Conservation (phyloP, 2,797 vertebrate genomes). For the Poeciliopsis infans region DNA sequence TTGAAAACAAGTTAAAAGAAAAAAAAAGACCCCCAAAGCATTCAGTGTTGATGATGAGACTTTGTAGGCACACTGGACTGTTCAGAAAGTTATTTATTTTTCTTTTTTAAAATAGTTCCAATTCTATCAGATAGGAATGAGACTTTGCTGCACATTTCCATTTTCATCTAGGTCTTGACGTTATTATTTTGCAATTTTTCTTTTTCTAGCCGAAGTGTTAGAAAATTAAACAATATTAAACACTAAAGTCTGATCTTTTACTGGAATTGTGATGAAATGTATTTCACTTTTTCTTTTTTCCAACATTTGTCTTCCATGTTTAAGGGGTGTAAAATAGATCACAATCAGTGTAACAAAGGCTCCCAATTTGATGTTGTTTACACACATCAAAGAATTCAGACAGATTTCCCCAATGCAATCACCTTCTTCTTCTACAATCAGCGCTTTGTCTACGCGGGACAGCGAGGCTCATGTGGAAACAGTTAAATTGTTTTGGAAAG, state of each 20-base stretch:
- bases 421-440: neutral
- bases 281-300: neutral
- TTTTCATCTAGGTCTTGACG: too few relatives aligned
- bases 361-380: neutral
- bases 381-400: neutral
- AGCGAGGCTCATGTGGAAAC: neutral
- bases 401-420: slow-evolving; percentile 1
- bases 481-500: slow-evolving; percentile 6
- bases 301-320: neutral
- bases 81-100: neutral
- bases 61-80: neutral
- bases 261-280: neutral
- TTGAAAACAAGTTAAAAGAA: neutral
- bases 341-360: slow-evolving; percentile 12
- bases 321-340: neutral
- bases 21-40: neutral
- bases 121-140: too few relatives aligned
- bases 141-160: too few relatives aligned
- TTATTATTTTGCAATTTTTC: neutral
- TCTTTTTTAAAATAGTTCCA: too few relatives aligned
- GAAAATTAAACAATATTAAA: neutral
- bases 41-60: neutral
- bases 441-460: neutral
- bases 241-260: neutral
- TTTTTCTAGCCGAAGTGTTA: neutral